These are phyloP conservation scores for Ellobius talpinus DNA, from an alignment of 2,113 vertebrate species.

Conservation along the genomic window DNA sequence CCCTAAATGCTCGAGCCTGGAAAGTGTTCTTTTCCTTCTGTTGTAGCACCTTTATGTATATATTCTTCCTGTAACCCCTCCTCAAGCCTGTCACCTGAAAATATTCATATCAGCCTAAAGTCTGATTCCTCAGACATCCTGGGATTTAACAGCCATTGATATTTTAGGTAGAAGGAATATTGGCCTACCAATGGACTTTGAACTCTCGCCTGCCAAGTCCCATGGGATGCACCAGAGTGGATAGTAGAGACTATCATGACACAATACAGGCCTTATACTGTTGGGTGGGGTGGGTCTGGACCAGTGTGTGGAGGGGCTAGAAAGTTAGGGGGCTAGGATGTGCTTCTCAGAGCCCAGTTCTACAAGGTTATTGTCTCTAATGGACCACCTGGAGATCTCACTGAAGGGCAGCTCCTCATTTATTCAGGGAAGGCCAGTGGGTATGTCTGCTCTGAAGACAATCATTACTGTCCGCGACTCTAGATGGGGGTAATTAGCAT, in stretches of 20 bases:
- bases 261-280: neutral
- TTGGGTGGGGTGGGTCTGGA: neutral
- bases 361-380: neutral
- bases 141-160: neutral
- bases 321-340: neutral
- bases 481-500: neutral
- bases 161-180: neutral
- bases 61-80: neutral
- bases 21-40: neutral
- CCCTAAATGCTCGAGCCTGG: neutral
- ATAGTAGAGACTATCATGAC: neutral
- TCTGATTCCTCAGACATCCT: neutral
- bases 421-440: neutral
- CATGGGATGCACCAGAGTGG: neutral
- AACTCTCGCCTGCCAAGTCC: neutral
- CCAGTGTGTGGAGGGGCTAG: neutral
- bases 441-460: neutral
- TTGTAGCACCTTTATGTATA: neutral
- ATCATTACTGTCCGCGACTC: neutral
- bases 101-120: neutral
- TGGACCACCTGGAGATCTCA: neutral
- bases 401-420: neutral
- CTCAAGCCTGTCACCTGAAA: neutral
- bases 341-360: neutral
- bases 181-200: neutral